Percentiles rank a stretch among this genome's conserved stretches.
These are phyloP conservation scores for Rugalucina vietnamica DNA, from an alignment of 2,888 invertebrate species.

Conservation along the genomic window DNA sequence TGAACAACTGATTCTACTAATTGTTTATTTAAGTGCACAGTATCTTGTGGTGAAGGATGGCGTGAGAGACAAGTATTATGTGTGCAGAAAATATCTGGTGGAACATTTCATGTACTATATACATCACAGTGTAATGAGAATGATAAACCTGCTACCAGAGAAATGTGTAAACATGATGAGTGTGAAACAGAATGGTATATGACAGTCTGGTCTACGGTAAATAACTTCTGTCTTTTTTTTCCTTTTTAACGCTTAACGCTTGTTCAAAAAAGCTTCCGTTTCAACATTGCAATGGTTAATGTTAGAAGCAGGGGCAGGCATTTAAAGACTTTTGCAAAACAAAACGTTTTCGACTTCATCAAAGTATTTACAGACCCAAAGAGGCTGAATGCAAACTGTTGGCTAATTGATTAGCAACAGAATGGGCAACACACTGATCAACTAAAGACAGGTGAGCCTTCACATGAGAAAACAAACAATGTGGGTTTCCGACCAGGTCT, in stretches of 20 bases:
- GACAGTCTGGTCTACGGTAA: slow-evolving; percentile 90
- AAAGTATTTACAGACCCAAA: too few species aligned
- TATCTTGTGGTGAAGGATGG: slow-evolving; percentile 17
- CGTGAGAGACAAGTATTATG: slow-evolving; percentile 11
- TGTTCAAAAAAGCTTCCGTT: not conserved
- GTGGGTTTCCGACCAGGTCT: too few species aligned
- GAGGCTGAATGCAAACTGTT: too few species aligned
- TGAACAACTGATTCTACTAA: too few species aligned
- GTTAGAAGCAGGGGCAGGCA: too few species aligned
- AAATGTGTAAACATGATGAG: slow-evolving; percentile 86
- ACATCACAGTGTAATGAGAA: not conserved
- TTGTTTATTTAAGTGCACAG: slow-evolving; percentile 19
- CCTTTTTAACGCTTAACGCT: not conserved
- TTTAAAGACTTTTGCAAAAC: too few species aligned
- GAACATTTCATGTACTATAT: not conserved
- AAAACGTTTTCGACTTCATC: too few species aligned
- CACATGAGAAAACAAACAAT: too few species aligned
- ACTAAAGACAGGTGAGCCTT: too few species aligned
- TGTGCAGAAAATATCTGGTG: not conserved
- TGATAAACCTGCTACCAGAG: slow-evolving; percentile 88
- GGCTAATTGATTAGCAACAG: too few species aligned
- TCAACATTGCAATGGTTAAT: too few species aligned
- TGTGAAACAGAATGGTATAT: slow-evolving; percentile 90
- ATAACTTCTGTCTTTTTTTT: slow-evolving; percentile 10
- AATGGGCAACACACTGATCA: too few species aligned